Base-by-base conservation (phyloP, 2,797 vertebrate genomes). In the Falco columbarius region DNA sequence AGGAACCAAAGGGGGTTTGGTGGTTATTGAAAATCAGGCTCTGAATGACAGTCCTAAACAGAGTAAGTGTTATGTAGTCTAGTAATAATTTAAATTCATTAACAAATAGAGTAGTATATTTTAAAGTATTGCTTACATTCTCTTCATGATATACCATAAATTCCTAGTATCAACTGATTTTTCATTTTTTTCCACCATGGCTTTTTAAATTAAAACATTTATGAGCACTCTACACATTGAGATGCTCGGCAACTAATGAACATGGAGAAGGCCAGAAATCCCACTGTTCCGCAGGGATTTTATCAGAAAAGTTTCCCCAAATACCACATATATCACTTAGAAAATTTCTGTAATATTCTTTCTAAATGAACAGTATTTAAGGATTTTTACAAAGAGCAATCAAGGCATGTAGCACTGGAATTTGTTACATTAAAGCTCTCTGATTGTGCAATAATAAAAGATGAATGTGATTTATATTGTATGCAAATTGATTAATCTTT, bases 401-500 rank as follows among this genome's bases (percentile, higher is more conserved):
- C 94, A 96, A 95, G 81, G 68, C 79, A 42, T 70, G 73, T 49
- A 93, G 86, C 70, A 88, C 89, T 96, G 94, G 89, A 97, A 88
- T 93, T 93, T 92, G 80, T 92, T 92, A 86, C 44, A 42, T 88
- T 96, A 95, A 96, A 86, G 86, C 79, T 96, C 70, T 55, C 75
- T 95, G 94, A 96, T 92, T 97, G 86, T 79, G 94, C 81, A 83
- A 81, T 93, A 96, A 87, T 81, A 92, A 91, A 96, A 95, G 86
- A 96, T 72, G 86, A 95, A 93, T 90, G 81, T 86, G 68, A 81
- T 95, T 96, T 97, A 68, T 95, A 96, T 96, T 95, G 92, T 91
- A 94, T 91, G 72, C 84, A 97, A 93, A 96, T 95, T 91, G 90
- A 94, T 95, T 94, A 94, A 93, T 92, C 51, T 85, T 93, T 94